A percentile compares a stretch with the other conserved stretches of the same genome.
Evolutionary conservation across 23 tunicate species (phyloP).

Genomic region (Trididemnum nubilum): DNA sequence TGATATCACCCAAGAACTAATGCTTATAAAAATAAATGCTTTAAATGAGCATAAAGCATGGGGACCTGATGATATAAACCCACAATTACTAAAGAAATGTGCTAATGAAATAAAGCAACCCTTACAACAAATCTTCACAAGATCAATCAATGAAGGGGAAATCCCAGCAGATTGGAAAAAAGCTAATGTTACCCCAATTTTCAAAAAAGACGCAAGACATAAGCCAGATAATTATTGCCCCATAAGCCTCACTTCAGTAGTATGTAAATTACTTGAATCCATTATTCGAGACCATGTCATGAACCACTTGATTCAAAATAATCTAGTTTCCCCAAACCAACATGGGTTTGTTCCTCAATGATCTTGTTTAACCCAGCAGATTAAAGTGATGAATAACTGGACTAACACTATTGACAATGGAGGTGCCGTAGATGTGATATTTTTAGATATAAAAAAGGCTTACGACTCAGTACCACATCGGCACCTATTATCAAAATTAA

Average conservation of each 20-base stretch:
- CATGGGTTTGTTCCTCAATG: neutral
- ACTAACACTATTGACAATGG: neutral
- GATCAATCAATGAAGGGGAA: neutral
- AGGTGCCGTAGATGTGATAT: neutral
- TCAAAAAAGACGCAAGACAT: neutral
- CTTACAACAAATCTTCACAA: neutral
- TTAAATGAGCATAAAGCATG: neutral
- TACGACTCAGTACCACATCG: constrained; percentile 7
- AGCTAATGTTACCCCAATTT: neutral
- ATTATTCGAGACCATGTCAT: neutral
- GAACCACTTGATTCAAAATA: neutral
- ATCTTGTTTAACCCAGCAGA: neutral
- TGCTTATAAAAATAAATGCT: neutral
- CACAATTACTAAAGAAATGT: neutral
- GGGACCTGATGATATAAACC: constrained; percentile 5
- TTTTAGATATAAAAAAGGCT: constrained; percentile 18
- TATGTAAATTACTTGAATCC: neutral
- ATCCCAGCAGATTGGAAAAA: constrained; percentile 6
- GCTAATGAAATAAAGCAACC: neutral
- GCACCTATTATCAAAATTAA: neutral
- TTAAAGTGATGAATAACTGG: neutral
- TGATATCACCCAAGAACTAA: neutral
- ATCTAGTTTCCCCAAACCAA: neutral
- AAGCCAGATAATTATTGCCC: neutral
- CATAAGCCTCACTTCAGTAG: neutral